Percentiles rank a stretch among this genome's conserved stretches.
Conservation (phyloP, 2,113 vertebrate genomes). For the Cebus imitator region DNA sequence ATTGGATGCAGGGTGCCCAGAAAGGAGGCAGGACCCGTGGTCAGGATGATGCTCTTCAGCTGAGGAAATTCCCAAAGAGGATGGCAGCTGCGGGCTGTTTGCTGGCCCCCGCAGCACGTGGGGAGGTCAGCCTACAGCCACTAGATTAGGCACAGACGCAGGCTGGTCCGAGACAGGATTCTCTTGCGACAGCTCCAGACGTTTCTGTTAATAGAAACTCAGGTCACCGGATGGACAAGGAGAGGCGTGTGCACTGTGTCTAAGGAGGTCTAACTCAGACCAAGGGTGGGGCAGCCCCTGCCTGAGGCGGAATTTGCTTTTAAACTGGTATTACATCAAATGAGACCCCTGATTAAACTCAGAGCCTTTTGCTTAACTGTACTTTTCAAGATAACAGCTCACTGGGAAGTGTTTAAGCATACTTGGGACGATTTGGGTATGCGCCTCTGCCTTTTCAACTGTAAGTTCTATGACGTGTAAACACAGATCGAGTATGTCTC, state of each 20-base stretch:
- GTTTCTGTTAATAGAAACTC: not conserved
- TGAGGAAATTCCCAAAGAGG: not conserved
- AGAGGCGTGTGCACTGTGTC: fast-evolving
- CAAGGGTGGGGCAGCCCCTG: not conserved
- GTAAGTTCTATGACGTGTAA: not conserved
- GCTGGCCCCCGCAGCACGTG: too few species aligned
- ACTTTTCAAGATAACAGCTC: not conserved
- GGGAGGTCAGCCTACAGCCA: not conserved
- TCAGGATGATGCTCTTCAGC: not conserved
- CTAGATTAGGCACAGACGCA: not conserved
- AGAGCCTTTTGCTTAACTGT: not conserved
- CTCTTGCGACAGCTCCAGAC: not conserved
- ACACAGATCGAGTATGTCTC: not conserved
- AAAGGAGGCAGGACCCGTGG: not conserved
- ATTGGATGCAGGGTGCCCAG: not conserved
- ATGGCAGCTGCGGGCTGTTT: not conserved
- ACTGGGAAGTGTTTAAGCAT: not conserved
- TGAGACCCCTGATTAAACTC: not conserved
- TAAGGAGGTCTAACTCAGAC: too few species aligned
- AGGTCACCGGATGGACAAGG: too few species aligned
- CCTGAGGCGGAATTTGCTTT: not conserved
- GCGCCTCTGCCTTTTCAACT: not conserved
- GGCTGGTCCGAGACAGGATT: too few species aligned
- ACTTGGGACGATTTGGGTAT: not conserved
- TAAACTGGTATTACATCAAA: not conserved